A percentile compares a stretch with the other conserved stretches of the same genome.
Conservation (phyloP, 2,113 vertebrate species). For the Gopherus evgoodei region DNA sequence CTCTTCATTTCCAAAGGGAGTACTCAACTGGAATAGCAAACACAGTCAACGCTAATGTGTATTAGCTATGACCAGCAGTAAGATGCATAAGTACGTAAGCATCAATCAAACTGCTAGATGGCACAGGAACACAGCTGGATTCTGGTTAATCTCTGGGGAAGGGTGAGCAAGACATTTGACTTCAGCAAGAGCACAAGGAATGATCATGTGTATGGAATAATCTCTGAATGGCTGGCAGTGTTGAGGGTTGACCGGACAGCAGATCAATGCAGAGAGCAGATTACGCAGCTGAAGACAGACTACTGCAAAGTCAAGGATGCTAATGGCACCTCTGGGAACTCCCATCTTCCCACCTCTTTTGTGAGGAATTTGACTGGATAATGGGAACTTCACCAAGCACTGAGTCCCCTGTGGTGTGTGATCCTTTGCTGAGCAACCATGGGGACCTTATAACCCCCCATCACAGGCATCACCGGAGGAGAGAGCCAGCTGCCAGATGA, state of each 20-base stretch:
- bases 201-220: not conserved
- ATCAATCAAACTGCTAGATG: not conserved
- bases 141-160: not conserved
- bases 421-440: not conserved
- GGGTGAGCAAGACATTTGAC: not conserved
- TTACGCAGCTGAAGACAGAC: not conserved
- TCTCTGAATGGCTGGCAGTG: not conserved
- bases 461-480: not conserved
- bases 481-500: not conserved
- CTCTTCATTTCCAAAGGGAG: not conserved
- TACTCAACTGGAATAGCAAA: not conserved
- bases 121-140: not conserved
- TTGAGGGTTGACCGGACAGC: not conserved
- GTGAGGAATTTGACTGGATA: not conserved
- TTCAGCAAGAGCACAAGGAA: not conserved
- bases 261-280: not conserved
- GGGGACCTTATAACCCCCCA: not conserved
- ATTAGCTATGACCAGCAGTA: not conserved
- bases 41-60: not conserved
- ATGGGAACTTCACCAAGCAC: not conserved
- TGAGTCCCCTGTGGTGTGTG: not conserved
- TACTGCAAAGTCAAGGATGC: not conserved
- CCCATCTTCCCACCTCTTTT: not conserved
- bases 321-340: not conserved
- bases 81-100: not conserved